A percentile compares a stretch with the other conserved stretches of the same genome.
Conservation (phyloP, 2,797 vertebrate genomes). For the Sebastes flavidus region DNA sequence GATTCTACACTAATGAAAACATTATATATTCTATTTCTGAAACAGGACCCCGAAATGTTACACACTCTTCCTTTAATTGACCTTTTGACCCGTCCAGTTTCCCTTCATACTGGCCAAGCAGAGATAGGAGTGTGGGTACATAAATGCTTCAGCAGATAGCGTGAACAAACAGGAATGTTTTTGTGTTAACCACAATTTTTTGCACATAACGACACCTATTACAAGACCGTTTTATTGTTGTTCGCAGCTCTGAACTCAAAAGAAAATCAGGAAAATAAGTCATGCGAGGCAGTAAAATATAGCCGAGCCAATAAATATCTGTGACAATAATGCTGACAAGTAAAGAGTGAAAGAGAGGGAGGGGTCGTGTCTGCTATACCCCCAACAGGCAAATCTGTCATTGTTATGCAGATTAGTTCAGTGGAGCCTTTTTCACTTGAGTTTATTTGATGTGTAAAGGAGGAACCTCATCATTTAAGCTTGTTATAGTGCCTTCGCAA, state of each 20-base stretch:
- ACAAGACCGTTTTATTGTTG: not conserved
- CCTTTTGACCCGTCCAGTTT: conserved; percentile 15
- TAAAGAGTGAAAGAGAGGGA: conserved; percentile 24
- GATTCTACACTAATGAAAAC: too few relatives aligned
- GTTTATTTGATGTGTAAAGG: conserved; percentile 49
- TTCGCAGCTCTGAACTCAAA: conserved; percentile 5
- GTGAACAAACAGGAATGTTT: conserved; percentile 12
- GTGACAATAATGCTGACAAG: conserved; percentile 53
- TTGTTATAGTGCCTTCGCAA: conserved; percentile 15
- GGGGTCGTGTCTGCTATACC: conserved; percentile 31
- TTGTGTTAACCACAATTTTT: conserved; percentile 1
- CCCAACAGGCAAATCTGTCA: conserved; percentile 57
- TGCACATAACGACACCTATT: not conserved
- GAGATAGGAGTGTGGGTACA: not conserved
- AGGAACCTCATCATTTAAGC: conserved; percentile 56
- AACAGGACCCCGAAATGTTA: too few relatives aligned
- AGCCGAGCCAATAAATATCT: conserved; percentile 40
- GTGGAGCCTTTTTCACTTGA: conserved; percentile 38
- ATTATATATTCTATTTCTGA: too few relatives aligned
- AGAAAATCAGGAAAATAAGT: conserved; percentile 11
- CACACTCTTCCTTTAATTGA: not conserved
- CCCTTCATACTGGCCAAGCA: not conserved
- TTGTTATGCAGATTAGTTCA: conserved; percentile 73
- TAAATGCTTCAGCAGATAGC: conserved; percentile 1
- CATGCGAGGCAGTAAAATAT: conserved; percentile 11